Evolutionary conservation across 2,888 invertebrate species (phyloP).

Genomic region (Flabesymbios commensalis): DNA sequence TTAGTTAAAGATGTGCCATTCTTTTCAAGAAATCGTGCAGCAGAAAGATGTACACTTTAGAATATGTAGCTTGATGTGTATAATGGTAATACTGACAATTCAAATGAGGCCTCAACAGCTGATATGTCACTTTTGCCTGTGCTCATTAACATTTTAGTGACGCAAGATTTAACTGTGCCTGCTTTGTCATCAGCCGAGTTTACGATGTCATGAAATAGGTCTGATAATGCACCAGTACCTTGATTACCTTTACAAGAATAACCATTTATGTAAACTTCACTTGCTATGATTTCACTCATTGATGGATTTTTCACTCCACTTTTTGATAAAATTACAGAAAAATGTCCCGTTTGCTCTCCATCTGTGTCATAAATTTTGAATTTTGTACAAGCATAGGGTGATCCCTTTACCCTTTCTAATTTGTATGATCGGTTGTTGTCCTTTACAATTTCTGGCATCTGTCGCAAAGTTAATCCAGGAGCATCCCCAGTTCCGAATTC

Average conservation of each 20-base stretch:
- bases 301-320: constrained; percentile 32
- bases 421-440: constrained; percentile 34
- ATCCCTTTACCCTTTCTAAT: constrained; percentile 37
- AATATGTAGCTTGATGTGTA: constrained; percentile 29
- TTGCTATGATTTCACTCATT: constrained; percentile 31
- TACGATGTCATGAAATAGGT: constrained; percentile 25
- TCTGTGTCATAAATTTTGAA: constrained; percentile 34
- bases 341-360: constrained; percentile 36
- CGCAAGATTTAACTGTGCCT: constrained; percentile 19
- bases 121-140: constrained; percentile 37
- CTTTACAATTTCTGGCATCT: constrained; percentile 23
- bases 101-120: constrained; percentile 34
- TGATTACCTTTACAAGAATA: constrained; percentile 39
- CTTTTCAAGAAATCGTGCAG: constrained; percentile 25
- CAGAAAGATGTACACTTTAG: constrained; percentile 30
- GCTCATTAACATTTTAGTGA: constrained; percentile 31
- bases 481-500: constrained; percentile 28
- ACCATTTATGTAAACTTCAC: constrained; percentile 25
- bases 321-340: constrained; percentile 36
- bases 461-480: constrained; percentile 23
- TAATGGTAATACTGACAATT: constrained; percentile 25
- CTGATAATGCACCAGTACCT: constrained; percentile 28
- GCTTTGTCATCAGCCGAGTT: neutral
- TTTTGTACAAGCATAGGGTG: constrained; percentile 37
- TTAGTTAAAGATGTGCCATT: constrained; percentile 18